Percentiles rank a stretch among this genome's conserved stretches.
Conservation (phyloP, 2,113 vertebrate species). For the Eubucco bourcierii region DNA sequence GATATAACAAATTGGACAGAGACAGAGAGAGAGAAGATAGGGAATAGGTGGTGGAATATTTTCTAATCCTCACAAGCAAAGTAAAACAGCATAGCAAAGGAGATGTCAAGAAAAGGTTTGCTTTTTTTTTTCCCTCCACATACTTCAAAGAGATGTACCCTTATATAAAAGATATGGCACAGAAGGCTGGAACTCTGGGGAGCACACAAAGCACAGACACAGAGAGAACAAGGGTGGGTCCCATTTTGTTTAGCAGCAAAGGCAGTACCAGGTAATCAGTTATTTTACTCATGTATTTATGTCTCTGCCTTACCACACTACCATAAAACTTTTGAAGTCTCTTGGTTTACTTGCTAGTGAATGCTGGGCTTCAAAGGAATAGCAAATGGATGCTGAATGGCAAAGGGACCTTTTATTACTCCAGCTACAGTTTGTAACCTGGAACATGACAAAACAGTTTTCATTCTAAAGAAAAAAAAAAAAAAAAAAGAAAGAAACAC, state of each 20-base stretch:
- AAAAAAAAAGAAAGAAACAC: not conserved
- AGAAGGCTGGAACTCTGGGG: not conserved
- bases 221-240: not conserved
- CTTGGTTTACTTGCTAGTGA: conserved; percentile 40
- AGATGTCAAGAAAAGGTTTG: conserved; percentile 9
- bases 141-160: conserved; percentile 3
- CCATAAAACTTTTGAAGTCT: conserved; percentile 55
- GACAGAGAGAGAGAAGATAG: not conserved
- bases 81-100: conserved; percentile 50
- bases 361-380: conserved; percentile 63
- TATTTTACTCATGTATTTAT: conserved; percentile 37
- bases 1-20: not conserved
- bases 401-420: conserved; percentile 63
- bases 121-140: not conserved
- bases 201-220: not conserved
- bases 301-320: conserved; percentile 9
- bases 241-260: conserved; percentile 42
- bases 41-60: conserved; percentile 54
- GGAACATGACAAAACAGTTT: conserved; percentile 55
- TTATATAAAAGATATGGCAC: not conserved
- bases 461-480: not conserved
- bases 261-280: conserved; percentile 31
- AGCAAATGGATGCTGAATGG: conserved; percentile 63
- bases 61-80: conserved; percentile 50
- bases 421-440: conserved; percentile 53